These are phyloP conservation scores for Heteronetta atricapilla DNA, from an alignment of 2,113 vertebrate genomes.

Conservation along the genomic window DNA sequence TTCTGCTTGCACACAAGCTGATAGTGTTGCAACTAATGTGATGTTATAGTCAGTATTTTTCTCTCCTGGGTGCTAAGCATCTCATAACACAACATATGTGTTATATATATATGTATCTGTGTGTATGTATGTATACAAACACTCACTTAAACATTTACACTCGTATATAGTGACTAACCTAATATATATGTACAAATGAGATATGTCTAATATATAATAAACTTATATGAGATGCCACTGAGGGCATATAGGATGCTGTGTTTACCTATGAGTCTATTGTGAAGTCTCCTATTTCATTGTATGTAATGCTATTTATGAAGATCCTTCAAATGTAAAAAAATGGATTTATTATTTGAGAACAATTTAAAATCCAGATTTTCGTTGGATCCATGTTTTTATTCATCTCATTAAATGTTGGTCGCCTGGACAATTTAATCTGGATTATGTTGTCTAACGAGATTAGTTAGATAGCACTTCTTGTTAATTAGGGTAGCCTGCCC, in stretches of 20 bases:
- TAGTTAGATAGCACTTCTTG: conserved; percentile 16
- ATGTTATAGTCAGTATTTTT: not conserved
- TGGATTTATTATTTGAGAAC: not conserved
- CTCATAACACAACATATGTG: not conserved
- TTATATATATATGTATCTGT: not conserved
- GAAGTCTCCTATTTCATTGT: not conserved
- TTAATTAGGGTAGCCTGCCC: conserved; percentile 29
- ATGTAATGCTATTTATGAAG: not conserved
- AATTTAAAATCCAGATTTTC: not conserved
- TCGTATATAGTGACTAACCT: accelerated
- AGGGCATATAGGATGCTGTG: not conserved
- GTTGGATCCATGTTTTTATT: not conserved
- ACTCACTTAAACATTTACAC: not conserved
- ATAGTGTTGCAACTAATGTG: not conserved
- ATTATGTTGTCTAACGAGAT: conserved; percentile 50
- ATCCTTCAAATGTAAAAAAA: not conserved
- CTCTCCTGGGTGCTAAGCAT: not conserved
- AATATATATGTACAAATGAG: not conserved
- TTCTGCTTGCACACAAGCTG: not conserved
- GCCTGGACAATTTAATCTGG: conserved; percentile 41
- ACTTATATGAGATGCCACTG: not conserved
- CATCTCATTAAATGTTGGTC: not conserved
- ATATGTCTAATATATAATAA: not conserved
- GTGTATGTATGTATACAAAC: accelerated
- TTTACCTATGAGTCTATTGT: not conserved